A percentile compares a stretch with the other conserved stretches of the same genome.
These are phyloP conservation scores for Apamea crenata DNA, from an alignment of 2,888 invertebrate species.

Conservation along the genomic window DNA sequence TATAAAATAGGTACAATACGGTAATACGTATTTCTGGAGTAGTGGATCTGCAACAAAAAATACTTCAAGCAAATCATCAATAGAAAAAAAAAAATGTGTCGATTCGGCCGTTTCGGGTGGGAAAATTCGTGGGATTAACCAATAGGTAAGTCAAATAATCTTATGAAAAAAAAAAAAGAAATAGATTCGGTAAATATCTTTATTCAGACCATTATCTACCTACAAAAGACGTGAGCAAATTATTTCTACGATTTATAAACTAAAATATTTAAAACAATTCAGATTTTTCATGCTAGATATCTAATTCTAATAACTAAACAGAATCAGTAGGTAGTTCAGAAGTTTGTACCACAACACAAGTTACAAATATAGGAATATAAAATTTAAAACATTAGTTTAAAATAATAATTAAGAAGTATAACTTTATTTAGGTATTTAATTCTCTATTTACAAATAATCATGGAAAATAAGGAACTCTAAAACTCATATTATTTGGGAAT, in stretches of 20 bases:
- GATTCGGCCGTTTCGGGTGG: background rate
- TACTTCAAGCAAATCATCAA: too few species aligned
- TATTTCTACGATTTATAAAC: constrained; percentile 32
- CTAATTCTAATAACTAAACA: constrained; percentile 23
- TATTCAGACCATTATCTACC: constrained; percentile 49
- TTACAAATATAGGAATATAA: constrained; percentile 30
- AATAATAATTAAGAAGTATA: constrained; percentile 2
- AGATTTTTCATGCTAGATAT: constrained; percentile 7
- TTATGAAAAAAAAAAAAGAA: background rate
- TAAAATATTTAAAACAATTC: constrained; percentile 19
- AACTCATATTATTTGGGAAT: background rate
- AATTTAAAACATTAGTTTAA: constrained; percentile 8
- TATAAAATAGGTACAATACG: too few species aligned
- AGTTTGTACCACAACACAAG: constrained; percentile 37
- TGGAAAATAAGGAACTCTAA: constrained; percentile 34
- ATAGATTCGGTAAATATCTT: constrained; percentile 40
- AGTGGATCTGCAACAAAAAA: too few species aligned
- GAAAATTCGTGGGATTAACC: background rate
- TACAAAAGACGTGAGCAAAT: constrained; percentile 37
- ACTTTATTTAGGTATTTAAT: background rate
- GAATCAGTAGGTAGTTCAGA: constrained; percentile 26
- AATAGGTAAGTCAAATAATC: background rate
- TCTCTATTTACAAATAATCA: constrained; percentile 31
- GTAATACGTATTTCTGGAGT: too few species aligned
- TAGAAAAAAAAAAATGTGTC: background rate